phyloP scores from a whole-genome alignment of 2,797 vertebrate species.

The Lacerta agilis region DNA sequence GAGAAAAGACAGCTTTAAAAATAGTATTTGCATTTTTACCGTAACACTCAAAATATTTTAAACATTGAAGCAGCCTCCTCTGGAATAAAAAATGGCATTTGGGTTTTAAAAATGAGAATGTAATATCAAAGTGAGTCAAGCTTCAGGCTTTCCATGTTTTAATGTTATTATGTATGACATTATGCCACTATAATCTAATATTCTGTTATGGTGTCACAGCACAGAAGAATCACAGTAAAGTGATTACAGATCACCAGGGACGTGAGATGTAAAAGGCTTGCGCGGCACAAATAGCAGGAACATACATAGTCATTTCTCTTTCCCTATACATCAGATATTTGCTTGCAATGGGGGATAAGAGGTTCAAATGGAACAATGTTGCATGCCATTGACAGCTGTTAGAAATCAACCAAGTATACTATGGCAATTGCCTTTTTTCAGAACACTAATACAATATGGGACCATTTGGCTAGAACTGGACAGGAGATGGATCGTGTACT shows the following conservation, averaged over 20 bases:
- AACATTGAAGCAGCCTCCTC: slow-evolving; percentile 37
- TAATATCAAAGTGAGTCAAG: neutral
- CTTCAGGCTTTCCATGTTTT: slow-evolving; percentile 38
- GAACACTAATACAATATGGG: neutral
- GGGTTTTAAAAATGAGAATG: slow-evolving; percentile 25
- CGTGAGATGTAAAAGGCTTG: slow-evolving; percentile 18
- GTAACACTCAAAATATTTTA: slow-evolving; percentile 33
- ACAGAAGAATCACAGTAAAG: slow-evolving; percentile 33
- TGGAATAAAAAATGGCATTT: slow-evolving; percentile 44
- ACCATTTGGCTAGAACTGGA: neutral
- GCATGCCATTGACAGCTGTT: neutral
- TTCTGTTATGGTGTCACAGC: slow-evolving; percentile 35
- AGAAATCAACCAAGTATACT: neutral
- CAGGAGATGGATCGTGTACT: neutral
- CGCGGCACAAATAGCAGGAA: neutral
- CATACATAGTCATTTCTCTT: neutral
- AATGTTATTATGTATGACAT: slow-evolving; percentile 19
- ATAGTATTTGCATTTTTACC: neutral
- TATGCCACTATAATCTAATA: slow-evolving; percentile 41
- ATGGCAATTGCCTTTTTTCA: neutral
- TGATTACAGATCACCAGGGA: slow-evolving; percentile 38
- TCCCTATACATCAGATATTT: neutral
- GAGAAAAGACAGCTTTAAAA: slow-evolving; percentile 27
- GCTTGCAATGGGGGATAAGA: neutral
- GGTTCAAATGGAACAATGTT: neutral